A percentile compares a stretch with the other conserved stretches of the same genome.
Evolutionary conservation across 2,113 vertebrate species (phyloP).

Genomic region (Antidorcas marsupialis): DNA sequence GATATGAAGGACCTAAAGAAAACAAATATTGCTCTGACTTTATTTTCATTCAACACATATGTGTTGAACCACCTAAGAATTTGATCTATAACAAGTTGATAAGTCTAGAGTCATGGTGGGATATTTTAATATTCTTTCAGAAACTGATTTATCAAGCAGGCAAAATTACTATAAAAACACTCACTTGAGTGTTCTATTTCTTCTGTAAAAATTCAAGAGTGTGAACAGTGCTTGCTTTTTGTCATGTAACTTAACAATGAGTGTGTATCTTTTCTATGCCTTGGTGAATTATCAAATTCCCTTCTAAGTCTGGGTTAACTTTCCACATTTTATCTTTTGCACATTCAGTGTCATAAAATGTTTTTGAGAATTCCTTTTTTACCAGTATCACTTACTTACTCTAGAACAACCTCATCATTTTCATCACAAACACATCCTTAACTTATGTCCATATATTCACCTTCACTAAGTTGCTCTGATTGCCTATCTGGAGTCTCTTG

Average conservation of each 20-base stretch:
- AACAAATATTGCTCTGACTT: constrained; percentile 1
- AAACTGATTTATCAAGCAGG: not conserved
- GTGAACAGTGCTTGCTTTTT: not conserved
- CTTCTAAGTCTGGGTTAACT: not conserved
- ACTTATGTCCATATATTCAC: not conserved
- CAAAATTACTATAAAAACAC: not conserved
- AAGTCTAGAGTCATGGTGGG: not conserved
- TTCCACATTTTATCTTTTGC: not conserved
- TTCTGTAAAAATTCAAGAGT: not conserved
- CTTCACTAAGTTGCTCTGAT: not conserved
- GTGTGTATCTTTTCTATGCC: not conserved
- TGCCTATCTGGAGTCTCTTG: not conserved
- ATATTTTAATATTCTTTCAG: constrained; percentile 10
- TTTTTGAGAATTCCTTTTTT: not conserved
- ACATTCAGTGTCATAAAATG: not conserved
- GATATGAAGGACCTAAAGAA: not conserved
- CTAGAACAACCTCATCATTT: not conserved
- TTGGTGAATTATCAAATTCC: not conserved
- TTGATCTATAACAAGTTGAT: not conserved
- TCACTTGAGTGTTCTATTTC: not conserved
- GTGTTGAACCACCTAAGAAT: not conserved
- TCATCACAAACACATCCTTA: not conserved
- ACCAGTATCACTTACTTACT: not conserved
- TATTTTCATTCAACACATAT: constrained; percentile 3
- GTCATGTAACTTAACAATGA: not conserved